Base-by-base conservation (phyloP, 2,888 invertebrate species). In the Caradrina kadenii region DNA sequence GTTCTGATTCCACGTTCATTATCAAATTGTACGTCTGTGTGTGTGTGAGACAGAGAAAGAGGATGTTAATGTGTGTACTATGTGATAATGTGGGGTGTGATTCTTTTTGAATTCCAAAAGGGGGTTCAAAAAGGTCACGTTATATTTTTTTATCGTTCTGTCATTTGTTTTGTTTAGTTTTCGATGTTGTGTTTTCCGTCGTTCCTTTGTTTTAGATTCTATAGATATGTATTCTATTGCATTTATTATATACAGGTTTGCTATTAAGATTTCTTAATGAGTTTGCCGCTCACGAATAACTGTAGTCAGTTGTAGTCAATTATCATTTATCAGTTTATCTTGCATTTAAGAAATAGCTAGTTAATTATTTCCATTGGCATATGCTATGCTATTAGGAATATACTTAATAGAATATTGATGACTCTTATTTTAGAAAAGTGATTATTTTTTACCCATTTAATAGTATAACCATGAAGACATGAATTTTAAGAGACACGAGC, bases 1-100 rank as follows among this genome's bases (percentile, higher is more conserved):
- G 73, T 81, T 63, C 88, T 91, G 93, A 93, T 94, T 93, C 91
- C 91, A 91, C 90, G 93, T 94, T 93, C 93, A 93, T 94, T 94
- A 95, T 94, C 94, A 93, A 90, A 84, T 71, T 80, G 82, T 84
- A 78, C 76, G 75, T 76, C 78, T 85, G 86, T 85, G 87, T 84
- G 82, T 60, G 80, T 70, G 80, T 10, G 50, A 4, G 70, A 64
- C 42, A 39, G 68, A 67, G 66, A 64, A 8, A 62, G 60, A 55
- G 62, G 55, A 74, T 79, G 63, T 81, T 68, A 68, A 68, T 74
- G 69, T 80, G 66, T 59, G 70, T 73, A 66, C 54, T 55, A 78
- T 69, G 80, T 78, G 79, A 77, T 78, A 80, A 81, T 72, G 68
- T 73, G 75, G 79, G 80, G 79, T 74, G 73, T 69, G 66, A 63